A percentile compares a stretch with the other conserved stretches of the same genome.
phyloP scores from a whole-genome alignment of 2,888 invertebrate genomes.

The Stramonita haemastoma region DNA sequence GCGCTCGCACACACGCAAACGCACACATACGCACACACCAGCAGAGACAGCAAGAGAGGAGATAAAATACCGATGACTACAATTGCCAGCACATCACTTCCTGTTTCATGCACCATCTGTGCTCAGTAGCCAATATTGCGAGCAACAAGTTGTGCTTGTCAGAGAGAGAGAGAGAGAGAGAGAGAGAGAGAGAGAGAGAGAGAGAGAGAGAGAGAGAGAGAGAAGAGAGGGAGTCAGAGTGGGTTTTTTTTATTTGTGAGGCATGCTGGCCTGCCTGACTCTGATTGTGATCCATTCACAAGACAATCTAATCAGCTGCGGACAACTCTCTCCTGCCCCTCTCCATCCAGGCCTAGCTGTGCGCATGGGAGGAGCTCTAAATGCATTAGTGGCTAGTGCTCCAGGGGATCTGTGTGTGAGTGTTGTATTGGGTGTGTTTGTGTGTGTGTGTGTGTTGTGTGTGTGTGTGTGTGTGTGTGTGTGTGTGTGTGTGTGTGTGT shows the following conservation, averaged over 20 bases:
- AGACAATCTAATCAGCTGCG: constrained; percentile 20
- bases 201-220: not conserved
- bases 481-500: constrained; percentile 9
- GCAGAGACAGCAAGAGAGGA: no score
- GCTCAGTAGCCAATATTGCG: no score
- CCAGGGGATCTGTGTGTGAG: not conserved
- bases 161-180: not conserved
- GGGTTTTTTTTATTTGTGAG: not conserved
- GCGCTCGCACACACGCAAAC: no score
- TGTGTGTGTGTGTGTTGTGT: not conserved
- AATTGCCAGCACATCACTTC: no score
- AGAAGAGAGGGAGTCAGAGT: not conserved
- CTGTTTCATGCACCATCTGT: no score
- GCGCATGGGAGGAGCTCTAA: not conserved
- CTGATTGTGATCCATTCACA: constrained; percentile 32
- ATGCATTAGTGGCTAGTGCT: not conserved
- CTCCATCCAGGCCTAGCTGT: no score
- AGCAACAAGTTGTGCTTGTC: not conserved
- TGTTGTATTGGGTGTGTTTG: not conserved
- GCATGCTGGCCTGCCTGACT: not conserved
- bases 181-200: not conserved
- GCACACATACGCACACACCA: no score
- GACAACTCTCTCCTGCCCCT: not conserved
- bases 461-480: constrained; percentile 18
- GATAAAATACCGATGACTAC: no score